Evolutionary conservation across 2,888 invertebrate species (phyloP), one percentile per base, ranked within the genome.

Genomic region (Agrotis exclamationis): DNA sequence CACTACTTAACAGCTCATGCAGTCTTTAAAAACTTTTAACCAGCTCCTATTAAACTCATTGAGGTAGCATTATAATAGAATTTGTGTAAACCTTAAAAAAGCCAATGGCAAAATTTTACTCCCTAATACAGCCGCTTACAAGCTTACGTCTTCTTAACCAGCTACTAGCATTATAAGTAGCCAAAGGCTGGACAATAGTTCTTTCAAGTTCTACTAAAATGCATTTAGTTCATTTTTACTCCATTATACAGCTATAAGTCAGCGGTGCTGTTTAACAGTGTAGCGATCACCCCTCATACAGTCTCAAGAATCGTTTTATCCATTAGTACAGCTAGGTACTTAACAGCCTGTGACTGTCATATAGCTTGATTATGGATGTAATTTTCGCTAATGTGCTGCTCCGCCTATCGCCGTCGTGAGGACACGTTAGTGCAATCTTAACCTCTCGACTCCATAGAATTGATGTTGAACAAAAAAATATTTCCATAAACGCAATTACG

Each of bases 131-230:
- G 9, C 24, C 7, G 24, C 24, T 28, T 20, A 60, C n/a, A 47
- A 60, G 24, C n/a, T 20, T 48, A 18, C 5, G 9, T n/a, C 3
- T 60, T 60, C 47, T 16, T 60, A 47, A 28, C 47, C n/a, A 60
- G 60, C 28, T 60, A 48, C n/a, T 9, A 60, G 13, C 28, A 14
- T 47, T 6, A n/a, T 60, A 60, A 5, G 47, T 60, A 60, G n/a
- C 60, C 60, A 60, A 60, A 47, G 5, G n/a, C 60, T 60, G n/a
- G n/a, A n/a, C n/a, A n/a, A n/a, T n/a, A n/a, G 14, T 62, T 20
- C 28, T 28, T 28, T 28, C 16, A 62, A 28, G 7, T 28, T 60
- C 60, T 28, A 28, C 11, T 64, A 16, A 16, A 24, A 44, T n/a
- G 44, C 44, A 44, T 54, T 44, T 44, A 18, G 22, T 14, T 39